Evolutionary conservation across 2,888 invertebrate species (phyloP).

Genomic region (Autographa pulchrina): DNA sequence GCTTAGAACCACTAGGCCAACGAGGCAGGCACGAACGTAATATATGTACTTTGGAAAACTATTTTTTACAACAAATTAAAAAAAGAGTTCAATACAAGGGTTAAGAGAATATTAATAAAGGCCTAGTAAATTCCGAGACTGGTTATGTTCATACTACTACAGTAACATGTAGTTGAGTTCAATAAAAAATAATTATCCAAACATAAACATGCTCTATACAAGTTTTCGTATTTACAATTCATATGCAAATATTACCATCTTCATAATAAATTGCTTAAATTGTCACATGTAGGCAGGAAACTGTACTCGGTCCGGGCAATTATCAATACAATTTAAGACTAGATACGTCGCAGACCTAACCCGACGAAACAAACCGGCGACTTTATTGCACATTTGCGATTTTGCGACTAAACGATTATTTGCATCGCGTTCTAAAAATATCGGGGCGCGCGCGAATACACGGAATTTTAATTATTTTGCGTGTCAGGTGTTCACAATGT

Average conservation of each 20-base stretch:
- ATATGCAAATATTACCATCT: not conserved
- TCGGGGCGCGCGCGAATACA: constrained; percentile 33
- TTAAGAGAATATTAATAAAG: not conserved
- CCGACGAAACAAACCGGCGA: constrained; percentile 49
- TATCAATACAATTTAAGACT: constrained; percentile 63
- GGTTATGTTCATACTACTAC: not conserved
- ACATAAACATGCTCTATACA: not conserved
- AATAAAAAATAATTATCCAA: not conserved
- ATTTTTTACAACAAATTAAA: too few relatives aligned
- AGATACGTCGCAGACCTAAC: constrained; percentile 25
- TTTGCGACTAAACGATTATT: constrained; percentile 43
- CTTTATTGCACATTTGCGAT: constrained; percentile 45
- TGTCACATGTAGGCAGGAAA: constrained; percentile 50
- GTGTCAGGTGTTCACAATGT: constrained; percentile 39
- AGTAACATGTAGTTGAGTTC: too few relatives aligned
- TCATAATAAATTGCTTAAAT: constrained; percentile 26
- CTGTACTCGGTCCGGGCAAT: constrained; percentile 50
- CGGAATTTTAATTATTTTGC: constrained; percentile 52
- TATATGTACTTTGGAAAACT: too few relatives aligned
- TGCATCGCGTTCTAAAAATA: constrained; percentile 41
- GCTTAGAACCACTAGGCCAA: too few relatives aligned
- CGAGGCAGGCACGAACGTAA: too few relatives aligned
- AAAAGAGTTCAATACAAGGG: not conserved
- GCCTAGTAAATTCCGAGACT: not conserved
- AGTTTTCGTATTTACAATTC: not conserved